Evolutionary conservation across 1,140 invertebrate species (phyloP).

Genomic region (Nasonia giraulti): DNA sequence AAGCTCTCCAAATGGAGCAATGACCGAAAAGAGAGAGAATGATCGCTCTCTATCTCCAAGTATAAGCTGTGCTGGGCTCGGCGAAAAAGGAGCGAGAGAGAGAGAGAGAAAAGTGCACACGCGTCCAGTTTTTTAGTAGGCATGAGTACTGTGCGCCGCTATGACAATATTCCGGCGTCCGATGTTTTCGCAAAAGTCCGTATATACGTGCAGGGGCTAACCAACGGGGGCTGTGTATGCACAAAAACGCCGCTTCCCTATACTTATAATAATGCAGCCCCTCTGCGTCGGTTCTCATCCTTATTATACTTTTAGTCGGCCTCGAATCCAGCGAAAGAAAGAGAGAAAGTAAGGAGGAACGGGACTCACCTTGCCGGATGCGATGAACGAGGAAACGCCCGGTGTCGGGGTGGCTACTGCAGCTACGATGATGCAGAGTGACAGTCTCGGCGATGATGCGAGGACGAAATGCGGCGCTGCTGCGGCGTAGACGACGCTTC

Average conservation of each 20-base stretch:
- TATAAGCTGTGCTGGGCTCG: neutral
- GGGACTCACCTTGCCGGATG: conserved; percentile 1
- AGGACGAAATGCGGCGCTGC: neutral
- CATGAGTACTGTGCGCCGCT: too few relatives aligned
- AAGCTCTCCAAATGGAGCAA: conserved; percentile 30
- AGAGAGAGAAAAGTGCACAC: neutral
- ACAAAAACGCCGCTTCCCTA: neutral
- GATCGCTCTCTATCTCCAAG: neutral
- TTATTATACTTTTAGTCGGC: too few relatives aligned
- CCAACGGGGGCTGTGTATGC: neutral
- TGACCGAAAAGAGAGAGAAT: conserved; percentile 30
- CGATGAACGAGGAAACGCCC: conserved; percentile 34
- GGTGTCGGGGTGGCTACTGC: neutral
- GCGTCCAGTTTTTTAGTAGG: neutral
- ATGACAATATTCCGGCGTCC: neutral
- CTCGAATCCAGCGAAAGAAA: neutral
- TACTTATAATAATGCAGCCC: neutral
- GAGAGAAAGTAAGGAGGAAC: neutral
- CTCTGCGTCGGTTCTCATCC: neutral
- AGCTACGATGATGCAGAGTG: too few relatives aligned
- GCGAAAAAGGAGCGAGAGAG: neutral
- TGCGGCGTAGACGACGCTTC: neutral
- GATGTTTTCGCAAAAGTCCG: conserved; percentile 26
- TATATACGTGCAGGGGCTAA: neutral
- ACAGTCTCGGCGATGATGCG: neutral